These are phyloP conservation scores for Boulengeromyrus knoepffleri DNA, from an alignment of 2,113 vertebrate genomes.

Conservation along the genomic window DNA sequence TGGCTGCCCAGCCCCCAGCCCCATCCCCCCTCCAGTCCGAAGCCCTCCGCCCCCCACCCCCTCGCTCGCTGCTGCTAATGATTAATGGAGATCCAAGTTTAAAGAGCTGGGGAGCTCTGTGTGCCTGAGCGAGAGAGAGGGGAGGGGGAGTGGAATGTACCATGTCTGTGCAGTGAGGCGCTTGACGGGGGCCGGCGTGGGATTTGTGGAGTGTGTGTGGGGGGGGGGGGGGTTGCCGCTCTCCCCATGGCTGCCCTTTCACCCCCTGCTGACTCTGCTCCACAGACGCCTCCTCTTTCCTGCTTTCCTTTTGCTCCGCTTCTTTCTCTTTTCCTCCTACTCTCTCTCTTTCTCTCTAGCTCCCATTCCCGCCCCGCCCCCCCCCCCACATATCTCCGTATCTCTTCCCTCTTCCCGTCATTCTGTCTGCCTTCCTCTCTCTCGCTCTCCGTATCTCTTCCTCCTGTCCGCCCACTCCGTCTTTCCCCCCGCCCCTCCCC, in stretches of 20 bases:
- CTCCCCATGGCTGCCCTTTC: constrained; percentile 7
- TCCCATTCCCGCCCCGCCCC: background rate
- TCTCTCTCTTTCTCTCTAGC: background rate
- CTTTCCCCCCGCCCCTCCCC: background rate
- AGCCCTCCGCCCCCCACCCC: background rate
- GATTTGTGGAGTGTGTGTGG: background rate
- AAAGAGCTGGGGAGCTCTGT: constrained; percentile 3
- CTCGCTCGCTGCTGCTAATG: background rate
- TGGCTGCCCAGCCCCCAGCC: background rate
- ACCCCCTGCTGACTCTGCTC: constrained; percentile 17
- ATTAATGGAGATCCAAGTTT: constrained; percentile 26
- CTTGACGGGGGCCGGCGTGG: constrained; percentile 16
- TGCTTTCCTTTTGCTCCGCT: constrained; percentile 18
- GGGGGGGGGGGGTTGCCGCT: constrained; percentile 17
- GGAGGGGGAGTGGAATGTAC: constrained; percentile 3
- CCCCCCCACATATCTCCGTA: constrained; percentile 25
- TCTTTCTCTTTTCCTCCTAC: background rate
- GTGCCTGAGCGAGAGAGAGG: background rate
- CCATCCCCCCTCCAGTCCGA: background rate
- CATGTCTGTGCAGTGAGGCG: constrained; percentile 10
- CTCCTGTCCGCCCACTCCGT: background rate
- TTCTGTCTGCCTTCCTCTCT: background rate
- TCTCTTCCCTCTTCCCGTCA: constrained; percentile 21
- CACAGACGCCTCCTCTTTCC: background rate
- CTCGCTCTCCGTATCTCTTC: background rate